A percentile compares a stretch with the other conserved stretches of the same genome.
These are phyloP conservation scores for Phyllotis vaccarum DNA, from an alignment of 2,797 vertebrate genomes.

Conservation along the genomic window DNA sequence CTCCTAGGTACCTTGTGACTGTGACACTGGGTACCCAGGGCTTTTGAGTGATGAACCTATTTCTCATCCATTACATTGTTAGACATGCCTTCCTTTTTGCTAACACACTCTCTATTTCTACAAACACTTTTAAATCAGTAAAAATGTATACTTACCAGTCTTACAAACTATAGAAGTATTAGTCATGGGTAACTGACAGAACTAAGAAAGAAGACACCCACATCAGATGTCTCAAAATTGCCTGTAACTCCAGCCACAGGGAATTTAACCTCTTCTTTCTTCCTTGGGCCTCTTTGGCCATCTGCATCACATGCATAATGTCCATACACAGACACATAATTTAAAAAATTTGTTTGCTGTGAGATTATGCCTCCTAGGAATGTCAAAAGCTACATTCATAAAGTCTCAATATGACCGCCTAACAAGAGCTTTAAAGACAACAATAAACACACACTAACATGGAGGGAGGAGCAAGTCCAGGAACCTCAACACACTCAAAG, in stretches of 20 bases:
- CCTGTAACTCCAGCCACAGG: background rate
- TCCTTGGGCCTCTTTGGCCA: background rate
- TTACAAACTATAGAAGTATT: background rate
- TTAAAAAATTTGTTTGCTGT: background rate
- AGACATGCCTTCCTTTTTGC: background rate
- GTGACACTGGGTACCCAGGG: background rate
- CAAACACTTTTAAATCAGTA: background rate
- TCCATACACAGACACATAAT: background rate
- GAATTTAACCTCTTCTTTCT: background rate
- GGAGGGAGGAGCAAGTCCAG: background rate
- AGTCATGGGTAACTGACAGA: slow-evolving; percentile 7
- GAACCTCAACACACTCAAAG: background rate
- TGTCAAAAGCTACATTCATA: background rate
- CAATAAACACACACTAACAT: background rate
- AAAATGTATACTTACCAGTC: slow-evolving; percentile 28
- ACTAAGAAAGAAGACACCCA: background rate
- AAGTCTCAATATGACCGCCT: background rate
- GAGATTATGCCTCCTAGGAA: background rate
- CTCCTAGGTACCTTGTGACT: background rate
- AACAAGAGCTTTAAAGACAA: background rate
- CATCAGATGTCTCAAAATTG: background rate
- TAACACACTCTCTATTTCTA: background rate
- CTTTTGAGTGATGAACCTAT: background rate
- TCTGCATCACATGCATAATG: background rate
- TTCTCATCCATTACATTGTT: background rate